Evolutionary conservation across 2,113 vertebrate genomes (phyloP).

Genomic region (Mesocricetus auratus): DNA sequence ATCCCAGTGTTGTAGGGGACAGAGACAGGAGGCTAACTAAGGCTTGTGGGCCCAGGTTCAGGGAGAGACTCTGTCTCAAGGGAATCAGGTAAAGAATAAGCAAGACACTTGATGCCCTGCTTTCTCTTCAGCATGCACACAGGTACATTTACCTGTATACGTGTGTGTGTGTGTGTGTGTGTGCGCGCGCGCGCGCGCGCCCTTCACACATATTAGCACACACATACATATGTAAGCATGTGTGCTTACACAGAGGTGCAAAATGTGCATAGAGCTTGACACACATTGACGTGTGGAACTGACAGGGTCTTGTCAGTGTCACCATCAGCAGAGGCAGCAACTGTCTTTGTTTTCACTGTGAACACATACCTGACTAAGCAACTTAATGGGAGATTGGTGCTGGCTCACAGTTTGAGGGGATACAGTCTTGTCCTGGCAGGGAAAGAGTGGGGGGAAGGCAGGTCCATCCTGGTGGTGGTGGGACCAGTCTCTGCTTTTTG

Average conservation of each 20-base stretch:
- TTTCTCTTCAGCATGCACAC: background rate
- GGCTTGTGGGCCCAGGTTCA: background rate
- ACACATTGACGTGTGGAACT: background rate
- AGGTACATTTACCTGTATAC: background rate
- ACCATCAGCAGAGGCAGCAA: background rate
- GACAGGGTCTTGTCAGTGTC: background rate
- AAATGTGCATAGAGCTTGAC: background rate
- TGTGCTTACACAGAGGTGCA: background rate
- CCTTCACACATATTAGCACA: background rate
- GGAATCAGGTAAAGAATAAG: background rate
- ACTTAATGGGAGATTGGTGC: background rate
- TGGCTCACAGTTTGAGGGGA: background rate
- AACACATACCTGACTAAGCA: background rate
- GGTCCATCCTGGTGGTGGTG: background rate
- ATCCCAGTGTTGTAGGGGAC: too few relatives aligned
- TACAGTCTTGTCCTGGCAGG: background rate
- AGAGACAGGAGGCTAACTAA: background rate
- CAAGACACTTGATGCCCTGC: background rate
- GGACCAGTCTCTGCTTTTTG: background rate
- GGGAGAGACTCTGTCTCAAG: background rate
- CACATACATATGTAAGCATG: background rate
- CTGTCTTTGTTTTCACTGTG: background rate
- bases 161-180: too few relatives aligned
- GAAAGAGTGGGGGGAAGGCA: too few relatives aligned
- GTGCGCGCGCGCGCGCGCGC: too few relatives aligned